These are phyloP conservation scores for Argopecten irradians DNA, from an alignment of 1,140 invertebrate species.

Conservation along the genomic window DNA sequence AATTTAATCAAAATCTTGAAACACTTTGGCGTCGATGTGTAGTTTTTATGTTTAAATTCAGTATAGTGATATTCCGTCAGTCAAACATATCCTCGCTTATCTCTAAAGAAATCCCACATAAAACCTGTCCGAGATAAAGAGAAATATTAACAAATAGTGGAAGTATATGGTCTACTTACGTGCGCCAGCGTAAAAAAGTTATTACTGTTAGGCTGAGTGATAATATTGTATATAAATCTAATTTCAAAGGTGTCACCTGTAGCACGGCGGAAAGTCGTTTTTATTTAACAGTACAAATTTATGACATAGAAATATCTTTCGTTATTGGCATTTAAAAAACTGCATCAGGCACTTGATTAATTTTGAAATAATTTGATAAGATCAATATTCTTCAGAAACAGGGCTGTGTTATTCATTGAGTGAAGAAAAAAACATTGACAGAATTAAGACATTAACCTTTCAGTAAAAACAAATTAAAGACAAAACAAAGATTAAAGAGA, in stretches of 20 bases:
- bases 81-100: background rate
- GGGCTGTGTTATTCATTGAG: no score
- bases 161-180: conserved; percentile 1
- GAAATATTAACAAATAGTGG: background rate
- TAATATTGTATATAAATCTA: background rate
- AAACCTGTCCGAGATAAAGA: background rate
- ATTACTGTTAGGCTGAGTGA: background rate
- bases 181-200: background rate
- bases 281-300: background rate
- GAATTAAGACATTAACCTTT: no score
- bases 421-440: no score
- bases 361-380: no score
- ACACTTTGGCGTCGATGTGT: background rate
- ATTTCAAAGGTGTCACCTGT: background rate
- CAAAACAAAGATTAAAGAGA: no score
- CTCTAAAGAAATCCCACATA: background rate
- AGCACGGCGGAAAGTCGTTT: background rate
- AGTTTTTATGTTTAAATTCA: background rate
- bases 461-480: no score
- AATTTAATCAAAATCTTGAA: conserved; percentile 19
- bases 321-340: no score
- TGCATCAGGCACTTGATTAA: no score
- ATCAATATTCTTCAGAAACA: no score
- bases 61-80: background rate
- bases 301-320: background rate